A percentile compares a stretch with the other conserved stretches of the same genome.
Evolutionary conservation across 1,140 invertebrate genomes (phyloP).

Genomic region (Drosophila mayri): DNA sequence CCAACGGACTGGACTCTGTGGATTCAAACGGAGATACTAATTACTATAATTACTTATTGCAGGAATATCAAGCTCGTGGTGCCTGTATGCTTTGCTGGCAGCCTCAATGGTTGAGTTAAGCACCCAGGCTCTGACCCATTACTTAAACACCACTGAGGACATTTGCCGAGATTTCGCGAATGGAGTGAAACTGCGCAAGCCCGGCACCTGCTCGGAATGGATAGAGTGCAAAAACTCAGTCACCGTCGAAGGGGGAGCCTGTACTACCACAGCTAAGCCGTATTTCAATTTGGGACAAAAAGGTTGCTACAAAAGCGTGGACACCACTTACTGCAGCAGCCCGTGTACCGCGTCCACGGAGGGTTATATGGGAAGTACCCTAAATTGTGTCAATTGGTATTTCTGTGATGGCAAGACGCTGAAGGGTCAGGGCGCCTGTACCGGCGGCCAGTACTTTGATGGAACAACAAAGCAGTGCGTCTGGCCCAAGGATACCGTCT

Average conservation of each 20-base stretch:
- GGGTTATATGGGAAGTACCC: conserved; percentile 44
- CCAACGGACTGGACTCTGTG: not conserved
- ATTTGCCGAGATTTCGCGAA: conserved; percentile 63
- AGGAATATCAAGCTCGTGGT: conserved; percentile 8
- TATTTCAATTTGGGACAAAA: conserved; percentile 16
- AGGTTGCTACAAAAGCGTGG: conserved; percentile 4
- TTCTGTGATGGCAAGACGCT: conserved; percentile 42
- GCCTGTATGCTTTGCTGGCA: conserved; percentile 26
- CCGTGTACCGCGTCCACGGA: conserved; percentile 19
- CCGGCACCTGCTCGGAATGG: conserved; percentile 53
- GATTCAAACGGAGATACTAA: not conserved
- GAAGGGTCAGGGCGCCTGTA: conserved; percentile 39
- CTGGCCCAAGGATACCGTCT: conserved; percentile 39
- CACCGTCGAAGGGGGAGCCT: conserved; percentile 4
- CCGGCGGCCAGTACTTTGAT: conserved; percentile 45
- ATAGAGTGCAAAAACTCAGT: conserved; percentile 48
- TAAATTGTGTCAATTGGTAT: conserved; percentile 62
- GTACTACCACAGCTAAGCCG: not conserved
- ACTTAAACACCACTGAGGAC: conserved; percentile 31
- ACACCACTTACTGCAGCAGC: conserved; percentile 45
- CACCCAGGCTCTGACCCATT: conserved; percentile 38
- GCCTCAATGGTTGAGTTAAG: conserved; percentile 36
- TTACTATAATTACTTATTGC: not conserved
- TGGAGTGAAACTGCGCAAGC: conserved; percentile 53
- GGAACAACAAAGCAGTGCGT: conserved; percentile 26